A percentile compares a stretch with the other conserved stretches of the same genome.
Conservation (phyloP, 2,797 vertebrate species). For the Sebastes cheni region DNA sequence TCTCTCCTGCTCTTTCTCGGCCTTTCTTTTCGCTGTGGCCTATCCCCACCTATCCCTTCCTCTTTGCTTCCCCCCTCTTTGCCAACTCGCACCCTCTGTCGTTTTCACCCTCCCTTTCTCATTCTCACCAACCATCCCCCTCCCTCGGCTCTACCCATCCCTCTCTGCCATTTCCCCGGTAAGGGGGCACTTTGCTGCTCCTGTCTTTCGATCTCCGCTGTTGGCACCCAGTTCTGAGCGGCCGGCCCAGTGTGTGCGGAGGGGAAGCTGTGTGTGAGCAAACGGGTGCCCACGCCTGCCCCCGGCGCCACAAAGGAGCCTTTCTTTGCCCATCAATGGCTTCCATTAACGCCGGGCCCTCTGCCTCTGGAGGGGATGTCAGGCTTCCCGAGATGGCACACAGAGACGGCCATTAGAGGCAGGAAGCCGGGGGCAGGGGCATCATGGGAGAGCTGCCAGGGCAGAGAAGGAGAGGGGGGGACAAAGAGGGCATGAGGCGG, state of each 20-base stretch:
- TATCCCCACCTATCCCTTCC: slow-evolving; percentile 51
- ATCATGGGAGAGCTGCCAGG: slow-evolving; percentile 75
- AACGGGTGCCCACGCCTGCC: slow-evolving; percentile 81
- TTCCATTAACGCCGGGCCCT: slow-evolving; percentile 81
- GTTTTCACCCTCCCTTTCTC: slow-evolving; percentile 38
- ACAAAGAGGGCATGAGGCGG: slow-evolving; percentile 65
- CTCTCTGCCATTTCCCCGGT: slow-evolving; percentile 76
- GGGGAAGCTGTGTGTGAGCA: slow-evolving; percentile 83
- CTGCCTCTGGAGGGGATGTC: slow-evolving; percentile 81
- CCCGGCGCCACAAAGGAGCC: slow-evolving; percentile 80
- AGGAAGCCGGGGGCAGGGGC: slow-evolving; percentile 82
- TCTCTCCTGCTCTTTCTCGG: slow-evolving; percentile 61
- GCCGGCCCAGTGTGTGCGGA: slow-evolving; percentile 73
- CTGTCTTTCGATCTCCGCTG: slow-evolving; percentile 83
- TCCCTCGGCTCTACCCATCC: slow-evolving; percentile 44
- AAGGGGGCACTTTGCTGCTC: slow-evolving; percentile 77
- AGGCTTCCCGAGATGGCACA: slow-evolving; percentile 83
- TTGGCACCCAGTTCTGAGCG: slow-evolving; percentile 83
- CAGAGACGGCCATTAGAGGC: slow-evolving; percentile 83
- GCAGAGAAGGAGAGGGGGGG: slow-evolving; percentile 33
- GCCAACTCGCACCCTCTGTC: slow-evolving; percentile 45
- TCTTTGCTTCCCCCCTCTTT: slow-evolving; percentile 38
- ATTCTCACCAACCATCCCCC: slow-evolving; percentile 29
- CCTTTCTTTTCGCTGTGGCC: slow-evolving; percentile 49
- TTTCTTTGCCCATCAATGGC: slow-evolving; percentile 84